A percentile compares a stretch with the other conserved stretches of the same genome.
Conservation (phyloP, 2,888 invertebrate genomes). For the Ophion ellenae region DNA sequence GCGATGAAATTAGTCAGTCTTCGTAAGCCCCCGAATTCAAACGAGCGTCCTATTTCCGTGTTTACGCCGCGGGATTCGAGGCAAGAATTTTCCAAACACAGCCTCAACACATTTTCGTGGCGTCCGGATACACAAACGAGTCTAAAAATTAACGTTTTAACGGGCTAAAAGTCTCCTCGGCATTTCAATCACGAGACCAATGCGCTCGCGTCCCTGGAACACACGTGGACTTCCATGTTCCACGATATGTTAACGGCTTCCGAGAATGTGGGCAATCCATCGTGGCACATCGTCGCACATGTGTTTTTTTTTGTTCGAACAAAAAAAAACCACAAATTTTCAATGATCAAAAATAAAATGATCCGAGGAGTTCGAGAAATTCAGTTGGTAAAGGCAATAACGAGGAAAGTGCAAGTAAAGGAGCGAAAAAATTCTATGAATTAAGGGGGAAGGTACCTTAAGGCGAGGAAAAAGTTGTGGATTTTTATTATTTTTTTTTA, state of each 20-base stretch:
- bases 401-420: too few species aligned
- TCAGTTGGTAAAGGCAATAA: too few species aligned
- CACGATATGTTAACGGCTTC: conserved; percentile 59
- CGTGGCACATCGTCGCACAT: conserved; percentile 39
- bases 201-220: conserved; percentile 38
- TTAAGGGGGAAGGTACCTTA: too few species aligned
- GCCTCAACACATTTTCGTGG: conserved; percentile 9
- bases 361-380: too few species aligned
- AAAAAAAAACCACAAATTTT: not conserved
- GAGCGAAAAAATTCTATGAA: too few species aligned
- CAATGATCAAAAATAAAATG: too few species aligned
- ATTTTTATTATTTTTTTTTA: too few species aligned
- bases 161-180: conserved; percentile 39
- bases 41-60: conserved; percentile 53
- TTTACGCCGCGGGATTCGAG: conserved; percentile 28
- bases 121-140: conserved; percentile 15
- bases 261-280: conserved; percentile 43
- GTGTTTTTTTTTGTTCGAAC: not conserved
- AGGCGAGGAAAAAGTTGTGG: too few species aligned
- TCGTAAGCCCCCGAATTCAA: conserved; percentile 27
- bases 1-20: conserved; percentile 34
- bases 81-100: conserved; percentile 52
- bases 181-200: conserved; percentile 48
- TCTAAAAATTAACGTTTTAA: conserved; percentile 56
- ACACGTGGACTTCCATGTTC: conserved; percentile 57